Conservation (phyloP, 2,797 vertebrate genomes). For the Alca torda region DNA sequence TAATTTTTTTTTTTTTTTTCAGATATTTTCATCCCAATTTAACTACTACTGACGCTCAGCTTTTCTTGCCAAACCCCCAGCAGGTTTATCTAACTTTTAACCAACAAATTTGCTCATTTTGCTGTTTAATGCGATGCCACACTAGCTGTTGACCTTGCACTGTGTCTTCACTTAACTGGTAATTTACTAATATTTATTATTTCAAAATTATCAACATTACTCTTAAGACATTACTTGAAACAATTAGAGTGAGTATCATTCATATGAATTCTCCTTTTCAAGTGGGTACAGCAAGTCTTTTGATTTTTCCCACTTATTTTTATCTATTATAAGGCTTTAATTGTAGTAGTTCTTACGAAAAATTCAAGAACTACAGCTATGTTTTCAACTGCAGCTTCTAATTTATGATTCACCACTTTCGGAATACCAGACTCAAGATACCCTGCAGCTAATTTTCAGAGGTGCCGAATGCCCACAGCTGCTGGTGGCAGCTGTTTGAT, state of each 20-base stretch:
- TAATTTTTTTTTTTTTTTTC: background rate
- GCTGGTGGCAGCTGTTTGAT: slow-evolving; percentile 9
- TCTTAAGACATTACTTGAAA: slow-evolving; percentile 28
- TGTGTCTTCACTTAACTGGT: background rate
- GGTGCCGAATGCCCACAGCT: slow-evolving; percentile 24
- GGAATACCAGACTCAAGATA: slow-evolving; percentile 3
- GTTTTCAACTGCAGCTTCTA: slow-evolving; percentile 10
- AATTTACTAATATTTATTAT: slow-evolving; percentile 19
- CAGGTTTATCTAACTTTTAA: background rate
- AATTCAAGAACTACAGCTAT: slow-evolving; percentile 1
- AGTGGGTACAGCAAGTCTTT: background rate
- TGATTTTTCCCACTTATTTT: slow-evolving; percentile 39
- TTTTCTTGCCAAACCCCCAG: background rate
- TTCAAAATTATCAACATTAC: background rate
- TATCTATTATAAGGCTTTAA: background rate
- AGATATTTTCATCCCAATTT: background rate
- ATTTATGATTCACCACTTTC: slow-evolving; percentile 12
- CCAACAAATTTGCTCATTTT: background rate
- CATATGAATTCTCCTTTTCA: background rate
- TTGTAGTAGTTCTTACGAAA: slow-evolving; percentile 30
- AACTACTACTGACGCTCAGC: background rate
- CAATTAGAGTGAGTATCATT: background rate
- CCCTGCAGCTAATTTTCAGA: slow-evolving; percentile 21
- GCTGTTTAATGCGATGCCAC: background rate
- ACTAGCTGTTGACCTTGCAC: background rate